These are phyloP conservation scores for Numida meleagris DNA, from an alignment of 2,113 vertebrate species.

Conservation along the genomic window DNA sequence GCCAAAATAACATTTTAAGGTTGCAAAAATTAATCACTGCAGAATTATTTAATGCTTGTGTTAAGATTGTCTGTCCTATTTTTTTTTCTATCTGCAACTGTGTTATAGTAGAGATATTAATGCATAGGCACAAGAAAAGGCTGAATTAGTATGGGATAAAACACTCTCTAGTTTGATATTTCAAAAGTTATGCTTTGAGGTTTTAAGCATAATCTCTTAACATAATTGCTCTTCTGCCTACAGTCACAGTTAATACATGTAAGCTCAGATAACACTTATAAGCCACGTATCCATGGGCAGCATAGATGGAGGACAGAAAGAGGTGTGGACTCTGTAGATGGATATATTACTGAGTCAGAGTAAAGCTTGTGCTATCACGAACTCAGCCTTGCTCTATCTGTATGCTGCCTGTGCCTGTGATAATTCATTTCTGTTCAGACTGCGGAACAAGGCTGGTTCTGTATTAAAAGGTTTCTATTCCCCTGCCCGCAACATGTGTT, in stretches of 20 bases:
- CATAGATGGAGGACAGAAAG: neutral
- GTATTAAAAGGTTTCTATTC: neutral
- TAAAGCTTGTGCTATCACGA: neutral
- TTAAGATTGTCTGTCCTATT: neutral
- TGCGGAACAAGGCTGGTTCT: neutral
- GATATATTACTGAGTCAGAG: constrained; percentile 2
- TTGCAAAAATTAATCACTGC: neutral
- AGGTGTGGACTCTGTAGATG: neutral
- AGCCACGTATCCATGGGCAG: neutral
- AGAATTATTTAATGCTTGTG: neutral
- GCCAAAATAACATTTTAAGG: neutral
- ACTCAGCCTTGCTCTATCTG: constrained; percentile 7
- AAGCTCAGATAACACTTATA: neutral
- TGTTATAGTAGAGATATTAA: neutral
- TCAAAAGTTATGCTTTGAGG: neutral
- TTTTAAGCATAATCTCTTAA: neutral
- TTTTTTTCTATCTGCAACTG: neutral
- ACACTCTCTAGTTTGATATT: neutral
- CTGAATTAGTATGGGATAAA: neutral
- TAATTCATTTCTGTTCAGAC: constrained; percentile 34
- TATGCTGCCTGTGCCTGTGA: neutral
- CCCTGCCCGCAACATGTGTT: neutral
- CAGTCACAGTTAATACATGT: neutral
- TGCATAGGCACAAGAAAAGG: neutral
- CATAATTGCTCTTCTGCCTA: neutral